Percentiles rank a stretch among this genome's conserved stretches.
These are phyloP conservation scores for Asobara japonica DNA, from an alignment of 1,140 invertebrate genomes.

Conservation along the genomic window DNA sequence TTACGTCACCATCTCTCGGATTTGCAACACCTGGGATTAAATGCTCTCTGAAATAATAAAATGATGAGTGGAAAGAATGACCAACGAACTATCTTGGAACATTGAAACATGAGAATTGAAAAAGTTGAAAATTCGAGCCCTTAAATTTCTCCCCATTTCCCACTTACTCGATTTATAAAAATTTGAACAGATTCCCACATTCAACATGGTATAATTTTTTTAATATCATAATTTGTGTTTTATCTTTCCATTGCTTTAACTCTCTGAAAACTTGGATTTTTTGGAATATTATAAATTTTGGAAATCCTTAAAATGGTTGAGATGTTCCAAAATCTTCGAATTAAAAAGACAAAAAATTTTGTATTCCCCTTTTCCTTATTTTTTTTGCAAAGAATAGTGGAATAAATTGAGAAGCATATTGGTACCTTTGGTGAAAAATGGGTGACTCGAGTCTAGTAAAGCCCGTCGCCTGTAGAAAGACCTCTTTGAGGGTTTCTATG, in stretches of 20 bases:
- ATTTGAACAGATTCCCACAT: too few species aligned
- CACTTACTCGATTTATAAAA: too few species aligned
- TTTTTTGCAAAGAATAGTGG: conserved; percentile 3
- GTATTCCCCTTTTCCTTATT: too few species aligned
- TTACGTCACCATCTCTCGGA: background rate
- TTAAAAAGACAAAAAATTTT: too few species aligned
- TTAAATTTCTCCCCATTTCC: too few species aligned
- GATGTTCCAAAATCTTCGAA: too few species aligned
- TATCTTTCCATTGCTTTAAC: too few species aligned
- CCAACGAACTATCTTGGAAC: background rate
- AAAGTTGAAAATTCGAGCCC: background rate
- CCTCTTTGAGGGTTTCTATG: conserved; percentile 43
- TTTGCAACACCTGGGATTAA: background rate
- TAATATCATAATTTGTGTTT: too few species aligned
- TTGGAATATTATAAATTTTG: too few species aligned
- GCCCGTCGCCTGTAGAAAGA: conserved; percentile 49
- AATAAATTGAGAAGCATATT: background rate
- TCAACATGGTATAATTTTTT: too few species aligned
- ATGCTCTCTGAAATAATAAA: background rate
- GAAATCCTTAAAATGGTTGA: too few species aligned
- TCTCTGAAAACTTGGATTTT: too few species aligned
- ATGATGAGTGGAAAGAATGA: conserved; percentile 17
- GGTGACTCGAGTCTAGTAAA: conserved; percentile 45
- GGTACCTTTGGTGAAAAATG: conserved; percentile 37
- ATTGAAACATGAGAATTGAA: background rate